Evolutionary conservation across 2,797 vertebrate genomes (phyloP), one percentile per base, ranked within the genome.

Genomic region (Etheostoma nigrum): DNA sequence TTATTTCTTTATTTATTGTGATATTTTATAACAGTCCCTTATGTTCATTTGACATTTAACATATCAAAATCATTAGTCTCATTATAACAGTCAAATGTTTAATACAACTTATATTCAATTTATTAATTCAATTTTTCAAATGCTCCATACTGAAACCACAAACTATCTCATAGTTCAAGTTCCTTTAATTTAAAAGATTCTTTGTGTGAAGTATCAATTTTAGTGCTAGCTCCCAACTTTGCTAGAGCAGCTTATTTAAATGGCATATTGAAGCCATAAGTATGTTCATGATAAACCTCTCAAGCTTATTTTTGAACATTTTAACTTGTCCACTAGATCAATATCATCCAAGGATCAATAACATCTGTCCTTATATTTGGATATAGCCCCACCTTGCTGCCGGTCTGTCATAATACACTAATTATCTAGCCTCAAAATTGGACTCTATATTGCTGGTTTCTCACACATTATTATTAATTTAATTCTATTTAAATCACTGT

Each of bases 361-460:
- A 48, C 9, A 18, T 1, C 19, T 27, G 21, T 55, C 18, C 13
- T 4, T 6, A 44, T 6, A 2, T 45, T 44, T 45, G 63, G 23
- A 45, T 59, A 27, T 21, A 52, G 70, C 70, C 27, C 70, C 60
- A 55, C 27, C 70, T 64, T 64, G 51, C 70, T 64, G 70, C 16
- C 11, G 19, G 16, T 52, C 6, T 51, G 16, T 74, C 62, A 51
- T 30, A 66, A 51, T 58, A 49, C 62, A 72, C 13, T 6, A 21
- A 21, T 40, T 52, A 8, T 19, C 25, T 51, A 25, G 57, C 21
- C 57, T 49, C 14, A 30, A 3, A 49, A 13, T 52, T 9, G 23
- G 14, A 23, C 47, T 0, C 5, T 27, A 63, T 27, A 63, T 48
- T 40, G 3, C 10, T 0, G 10, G 36, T 19, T 63, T 4, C 16